Base-by-base conservation (phyloP, 2,888 invertebrate species). In the Mesorhabditis belari region DNA sequence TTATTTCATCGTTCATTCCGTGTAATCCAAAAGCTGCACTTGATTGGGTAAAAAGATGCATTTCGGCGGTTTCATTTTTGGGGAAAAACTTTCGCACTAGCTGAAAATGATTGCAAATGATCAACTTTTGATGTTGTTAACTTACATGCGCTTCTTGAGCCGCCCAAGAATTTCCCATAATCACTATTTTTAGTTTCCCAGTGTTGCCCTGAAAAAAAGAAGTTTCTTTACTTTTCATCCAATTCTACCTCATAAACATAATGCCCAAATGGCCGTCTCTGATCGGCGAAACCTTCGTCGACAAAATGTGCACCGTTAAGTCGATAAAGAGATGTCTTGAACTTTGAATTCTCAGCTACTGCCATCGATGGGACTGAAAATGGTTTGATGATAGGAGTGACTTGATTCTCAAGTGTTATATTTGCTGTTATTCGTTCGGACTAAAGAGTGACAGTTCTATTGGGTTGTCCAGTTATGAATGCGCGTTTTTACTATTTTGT, bases 151-250 rank as follows among this genome's bases (percentile, higher is more conserved):
- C 12, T 35, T 35, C 12, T 35, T 35, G 44, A n/a, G 44, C 12
- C 12, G 44, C 44, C 44, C 44, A 35, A n/a, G 44, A 35, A 51
- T 69, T 69, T 24, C 69, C 69, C 2, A 69, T 57, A 17, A 69
- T 25, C 12, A 64, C 57, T 3, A 65, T 59, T 6, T 29, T 61
- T 53, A 63, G 49, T 21, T 62, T 55, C 12, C 69, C 69, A n/a
- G 54, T 61, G 27, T 50, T 51, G 25, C n/a, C 17, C 55, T 58
- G 25, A 58, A 58, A 3, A 2, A 55, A 12, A 2, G 19, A 9
- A 21, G 2, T 19, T 17, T 50, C 19, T 25, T 49, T 24, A 17
- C 9, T 25, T 54, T 49, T 60, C 61, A 21, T 57, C 57, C 51
- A 69, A 69, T 55, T 61, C 63, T 35, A 35, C 44, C 12, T n/a